Conservation (phyloP, 2,113 vertebrate species). For the Pelmatolapia mariae region DNA sequence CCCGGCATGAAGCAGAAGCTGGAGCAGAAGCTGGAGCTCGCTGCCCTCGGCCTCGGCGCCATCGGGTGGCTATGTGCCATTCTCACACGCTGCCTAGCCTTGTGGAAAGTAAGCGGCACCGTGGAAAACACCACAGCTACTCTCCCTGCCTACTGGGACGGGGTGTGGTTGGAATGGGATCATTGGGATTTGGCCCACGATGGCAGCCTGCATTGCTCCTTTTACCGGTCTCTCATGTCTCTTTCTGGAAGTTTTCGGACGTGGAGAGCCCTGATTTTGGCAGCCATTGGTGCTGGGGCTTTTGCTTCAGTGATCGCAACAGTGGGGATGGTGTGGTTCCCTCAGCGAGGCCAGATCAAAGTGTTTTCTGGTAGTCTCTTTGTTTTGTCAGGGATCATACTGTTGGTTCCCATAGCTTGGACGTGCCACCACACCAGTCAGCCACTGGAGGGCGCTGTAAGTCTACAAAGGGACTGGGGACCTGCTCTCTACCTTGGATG, state of each 20-base stretch:
- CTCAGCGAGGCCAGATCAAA: constrained; percentile 49
- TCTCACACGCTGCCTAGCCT: constrained; percentile 79
- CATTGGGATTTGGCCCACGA: constrained; percentile 79
- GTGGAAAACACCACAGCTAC: constrained; percentile 75
- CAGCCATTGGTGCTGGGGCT: constrained; percentile 62
- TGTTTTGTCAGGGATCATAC: constrained; percentile 68
- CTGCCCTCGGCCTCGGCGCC: constrained; percentile 42
- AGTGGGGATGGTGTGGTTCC: constrained; percentile 74
- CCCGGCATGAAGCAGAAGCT: constrained; percentile 24
- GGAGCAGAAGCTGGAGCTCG: constrained; percentile 54
- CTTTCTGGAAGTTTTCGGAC: constrained; percentile 79
- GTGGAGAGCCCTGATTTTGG: constrained; percentile 78
- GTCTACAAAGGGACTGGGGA: constrained; percentile 78
- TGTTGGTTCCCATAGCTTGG: constrained; percentile 82
- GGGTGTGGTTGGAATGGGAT: constrained; percentile 89
- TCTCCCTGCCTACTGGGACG: constrained; percentile 85
- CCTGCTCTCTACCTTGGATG: constrained; percentile 85
- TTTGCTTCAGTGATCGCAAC: constrained; percentile 64
- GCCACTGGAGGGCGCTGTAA: constrained; percentile 73
- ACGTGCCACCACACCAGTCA: constrained; percentile 75
- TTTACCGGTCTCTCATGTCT: constrained; percentile 82
- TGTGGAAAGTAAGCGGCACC: constrained; percentile 82
- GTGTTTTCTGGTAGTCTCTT: constrained; percentile 71
- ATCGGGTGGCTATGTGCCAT: constrained; percentile 69
- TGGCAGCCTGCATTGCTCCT: constrained; percentile 85